Conservation (phyloP, 2,113 vertebrate species). For the Ploceus nigricollis region DNA sequence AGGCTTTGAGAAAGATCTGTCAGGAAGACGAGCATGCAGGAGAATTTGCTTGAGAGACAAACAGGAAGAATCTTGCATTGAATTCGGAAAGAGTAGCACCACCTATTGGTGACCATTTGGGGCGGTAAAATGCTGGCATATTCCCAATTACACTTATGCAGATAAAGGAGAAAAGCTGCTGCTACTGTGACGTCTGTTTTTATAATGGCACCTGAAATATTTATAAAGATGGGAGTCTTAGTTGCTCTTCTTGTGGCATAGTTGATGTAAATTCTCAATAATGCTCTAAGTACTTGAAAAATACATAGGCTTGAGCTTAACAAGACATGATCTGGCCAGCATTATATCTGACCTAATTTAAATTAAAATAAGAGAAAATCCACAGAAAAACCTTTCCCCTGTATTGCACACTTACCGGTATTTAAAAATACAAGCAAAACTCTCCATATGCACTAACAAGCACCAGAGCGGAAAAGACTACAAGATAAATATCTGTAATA, state of each 20-base stretch:
- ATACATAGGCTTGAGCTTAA: not conserved
- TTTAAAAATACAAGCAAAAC: not conserved
- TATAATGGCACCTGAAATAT: not conserved
- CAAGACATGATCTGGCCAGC: not conserved
- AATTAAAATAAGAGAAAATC: constrained; percentile 12
- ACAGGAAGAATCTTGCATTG: not conserved
- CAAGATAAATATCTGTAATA: constrained; percentile 24
- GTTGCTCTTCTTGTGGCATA: not conserved
- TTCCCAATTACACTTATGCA: rapidly evolving
- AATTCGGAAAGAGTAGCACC: not conserved
- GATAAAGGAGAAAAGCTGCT: not conserved
- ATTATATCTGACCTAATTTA: not conserved
- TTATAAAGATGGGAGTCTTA: not conserved
- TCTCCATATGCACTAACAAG: not conserved
- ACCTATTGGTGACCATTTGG: not conserved
- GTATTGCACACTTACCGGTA: not conserved
- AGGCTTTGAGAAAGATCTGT: not conserved
- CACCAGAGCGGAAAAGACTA: not conserved
- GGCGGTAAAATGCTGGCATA: not conserved
- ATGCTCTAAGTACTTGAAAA: not conserved
- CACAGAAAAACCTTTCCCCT: not conserved
- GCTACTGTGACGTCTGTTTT: not conserved
- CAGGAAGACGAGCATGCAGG: not conserved
- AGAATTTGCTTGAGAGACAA: not conserved
- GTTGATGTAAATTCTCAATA: not conserved